Evolutionary conservation across 2,888 invertebrate genomes (phyloP).

Genomic region (Tachina lurida): DNA sequence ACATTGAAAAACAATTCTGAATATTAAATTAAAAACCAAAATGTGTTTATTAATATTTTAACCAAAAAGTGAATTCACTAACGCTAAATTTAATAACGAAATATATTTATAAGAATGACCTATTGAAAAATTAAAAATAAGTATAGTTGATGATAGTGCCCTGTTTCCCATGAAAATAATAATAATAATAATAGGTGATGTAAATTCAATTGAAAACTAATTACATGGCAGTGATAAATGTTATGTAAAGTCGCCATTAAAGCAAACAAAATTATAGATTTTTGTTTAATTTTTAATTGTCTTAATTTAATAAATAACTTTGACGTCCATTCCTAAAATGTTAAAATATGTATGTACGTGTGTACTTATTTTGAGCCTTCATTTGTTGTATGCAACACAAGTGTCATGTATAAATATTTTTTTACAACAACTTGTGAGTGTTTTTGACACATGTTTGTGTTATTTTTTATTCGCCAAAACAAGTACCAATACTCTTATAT

Average conservation of each 20-base stretch:
- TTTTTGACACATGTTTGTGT: constrained; percentile 49
- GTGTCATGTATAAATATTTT: constrained; percentile 37
- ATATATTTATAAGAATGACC: too few relatives aligned
- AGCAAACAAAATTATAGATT: background rate
- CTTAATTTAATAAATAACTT: background rate
- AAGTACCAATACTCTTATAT: background rate
- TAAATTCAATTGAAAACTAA: too few relatives aligned
- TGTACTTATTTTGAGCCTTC: background rate
- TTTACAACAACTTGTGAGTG: constrained; percentile 36
- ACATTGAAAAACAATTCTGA: too few relatives aligned
- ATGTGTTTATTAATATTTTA: too few relatives aligned
- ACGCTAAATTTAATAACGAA: too few relatives aligned
- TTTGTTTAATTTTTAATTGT: background rate
- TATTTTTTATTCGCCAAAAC: background rate
- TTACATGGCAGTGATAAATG: too few relatives aligned
- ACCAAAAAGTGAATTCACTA: too few relatives aligned
- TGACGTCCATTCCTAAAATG: background rate
- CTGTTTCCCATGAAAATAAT: too few relatives aligned
- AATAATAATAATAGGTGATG: too few relatives aligned
- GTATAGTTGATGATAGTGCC: too few relatives aligned
- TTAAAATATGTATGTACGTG: background rate
- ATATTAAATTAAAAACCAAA: too few relatives aligned
- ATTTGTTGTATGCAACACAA: constrained; percentile 13
- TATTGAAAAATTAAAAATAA: too few relatives aligned
- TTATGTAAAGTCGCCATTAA: background rate